Base-by-base conservation (phyloP, 2,797 vertebrate genomes). In the Halcyon leucocephala region DNA sequence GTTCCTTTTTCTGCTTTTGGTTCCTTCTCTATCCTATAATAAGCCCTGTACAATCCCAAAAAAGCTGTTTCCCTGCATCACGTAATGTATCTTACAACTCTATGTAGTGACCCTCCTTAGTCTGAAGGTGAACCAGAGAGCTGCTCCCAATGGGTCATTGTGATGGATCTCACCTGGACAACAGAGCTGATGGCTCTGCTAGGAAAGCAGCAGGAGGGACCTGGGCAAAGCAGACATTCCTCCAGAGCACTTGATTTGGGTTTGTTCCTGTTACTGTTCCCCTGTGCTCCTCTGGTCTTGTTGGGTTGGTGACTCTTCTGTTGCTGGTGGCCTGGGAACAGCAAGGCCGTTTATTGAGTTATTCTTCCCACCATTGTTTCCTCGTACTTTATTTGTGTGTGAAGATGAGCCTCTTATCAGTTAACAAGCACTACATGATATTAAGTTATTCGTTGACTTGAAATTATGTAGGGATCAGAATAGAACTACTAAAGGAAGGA, bases 91-190 rank as follows among this genome's bases (percentile, higher is more conserved):
- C 28, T 46, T 31, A 39, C 16, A 29, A 2, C 29, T 29, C 10
- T 31, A 31, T 7, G 24, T 13, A 72, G 22, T 9, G 3, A 69
- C 3, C 7, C 2, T 0, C 1, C 2, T 20, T 67, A 58, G 6
- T 60, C 48, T 84, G 39, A 84, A 64, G 26, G 6, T 44, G 24
- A n/a, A 49, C 11, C 37, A 57, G 37, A 69, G 28, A 74, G 4
- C 19, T 57, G 25, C 7, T 73, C 33, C 16, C 0, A 1, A 17
- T 61, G 7, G 6, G 19, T 64, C 19, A 35, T 29, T 60, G 4
- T 21, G 52, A 42, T 5, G 1, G 8, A 5, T 42, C 39, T 83
- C 22, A 55, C 31, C 13, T 31, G 25, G 9, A 31, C 25, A 48
- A 35, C 0, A 0, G 28, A 79, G 26, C 19, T 81, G 24, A 57